Conservation (phyloP, 2,113 vertebrate genomes). For the Triplophysa siluroides region DNA sequence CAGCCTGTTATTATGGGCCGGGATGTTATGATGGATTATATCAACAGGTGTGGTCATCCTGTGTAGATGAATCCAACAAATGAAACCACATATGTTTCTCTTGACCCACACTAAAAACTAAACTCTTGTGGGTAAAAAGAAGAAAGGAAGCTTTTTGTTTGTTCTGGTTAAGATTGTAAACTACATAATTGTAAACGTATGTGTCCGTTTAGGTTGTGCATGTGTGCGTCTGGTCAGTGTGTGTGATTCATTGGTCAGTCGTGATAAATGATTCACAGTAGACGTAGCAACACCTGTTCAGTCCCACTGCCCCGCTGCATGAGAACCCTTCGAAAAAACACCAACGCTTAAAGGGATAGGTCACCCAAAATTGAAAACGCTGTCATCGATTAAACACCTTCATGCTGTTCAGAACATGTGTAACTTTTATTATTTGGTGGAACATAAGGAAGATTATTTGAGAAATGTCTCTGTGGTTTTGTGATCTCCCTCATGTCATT, state of each 20-base stretch:
- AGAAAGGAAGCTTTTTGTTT: too few species aligned
- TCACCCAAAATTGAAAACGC: too few species aligned
- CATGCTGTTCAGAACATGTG: background rate
- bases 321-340: background rate
- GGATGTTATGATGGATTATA: background rate
- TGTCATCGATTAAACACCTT: too few species aligned
- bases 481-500: too few species aligned
- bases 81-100: too few species aligned
- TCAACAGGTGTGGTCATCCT: conserved; percentile 6
- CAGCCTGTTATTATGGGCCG: background rate
- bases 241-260: conserved; percentile 24
- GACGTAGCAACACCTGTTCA: conserved; percentile 30
- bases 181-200: too few species aligned
- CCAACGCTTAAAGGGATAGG: too few species aligned
- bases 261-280: conserved; percentile 18
- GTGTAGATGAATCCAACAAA: background rate
- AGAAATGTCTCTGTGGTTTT: too few species aligned
- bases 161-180: too few species aligned
- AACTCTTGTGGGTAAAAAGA: too few species aligned
- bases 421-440: background rate
- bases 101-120: too few species aligned
- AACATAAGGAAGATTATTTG: too few species aligned
- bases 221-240: conserved; percentile 10
- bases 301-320: background rate
- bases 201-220: background rate